Evolutionary conservation across 2,888 invertebrate species (phyloP), one percentile per base, ranked within the genome.

Genomic region (Trissolcus brochymenae): DNA sequence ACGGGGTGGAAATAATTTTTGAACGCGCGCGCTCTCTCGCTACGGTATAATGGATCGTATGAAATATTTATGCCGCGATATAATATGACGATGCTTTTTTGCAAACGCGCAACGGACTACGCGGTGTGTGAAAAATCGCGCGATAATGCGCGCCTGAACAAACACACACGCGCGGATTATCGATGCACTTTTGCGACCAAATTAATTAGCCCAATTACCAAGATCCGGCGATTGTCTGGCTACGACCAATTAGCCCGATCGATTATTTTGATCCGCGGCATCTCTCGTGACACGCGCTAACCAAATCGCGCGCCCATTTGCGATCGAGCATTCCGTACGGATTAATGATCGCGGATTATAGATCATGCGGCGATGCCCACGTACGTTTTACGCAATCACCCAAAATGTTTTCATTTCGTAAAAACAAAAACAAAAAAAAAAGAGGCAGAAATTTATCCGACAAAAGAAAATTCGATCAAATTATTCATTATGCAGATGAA

Each of bases 181-280:
- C 74, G 80, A 85, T 84, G 82, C 82, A 79, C 81, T 85, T 86
- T 87, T 87, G 83, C 83, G 84, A 83, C 84, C 83, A 84, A 84
- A 87, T 87, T 88, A 88, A 88, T 88, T 88, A 88, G 87, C 82
- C 87, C 88, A 88, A 88, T 88, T 88, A 87, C 82, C 84, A 82
- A 80, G 80, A 79, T 82, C 82, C 84, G 83, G 84, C 87, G 86
- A 87, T 87, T 87, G 86, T 85, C 85, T 85, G 83, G 82, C 82
- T 84, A 84, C 83, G 82, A 86, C 86, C 87, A 88, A 88, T 88
- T 88, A 87, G 85, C 85, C 85, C 82, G 82, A 78, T 86, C 83
- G 83, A 85, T 86, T 86, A 84, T 82, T 85, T 85, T 81, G 60
- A 78, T 68, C 70, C 50, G 65, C 65, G 64, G 62, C 57, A 56